A percentile compares a stretch with the other conserved stretches of the same genome.
Evolutionary conservation across 1,140 invertebrate species (phyloP).

Genomic region (Zaprionus nigranus): DNA sequence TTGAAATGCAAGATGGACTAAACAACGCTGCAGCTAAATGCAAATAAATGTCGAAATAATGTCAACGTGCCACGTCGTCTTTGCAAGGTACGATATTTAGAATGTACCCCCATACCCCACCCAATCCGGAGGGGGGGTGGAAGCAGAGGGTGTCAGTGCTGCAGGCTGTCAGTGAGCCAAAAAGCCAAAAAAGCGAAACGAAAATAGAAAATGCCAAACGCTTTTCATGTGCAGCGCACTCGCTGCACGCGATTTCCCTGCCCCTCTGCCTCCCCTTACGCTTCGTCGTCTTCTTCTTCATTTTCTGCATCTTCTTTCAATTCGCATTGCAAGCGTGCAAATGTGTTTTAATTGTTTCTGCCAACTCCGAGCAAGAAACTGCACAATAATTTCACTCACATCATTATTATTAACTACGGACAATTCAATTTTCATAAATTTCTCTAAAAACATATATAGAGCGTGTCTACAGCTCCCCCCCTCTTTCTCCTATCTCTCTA

Average conservation of each 20-base stretch:
- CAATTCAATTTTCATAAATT: slow-evolving; percentile 57
- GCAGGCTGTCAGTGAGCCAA: slow-evolving; percentile 55
- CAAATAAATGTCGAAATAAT: slow-evolving; percentile 79
- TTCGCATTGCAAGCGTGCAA: slow-evolving; percentile 71
- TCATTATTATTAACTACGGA: neutral
- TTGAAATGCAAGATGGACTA: slow-evolving; percentile 78
- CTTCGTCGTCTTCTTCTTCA: neutral
- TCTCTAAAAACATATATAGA: slow-evolving; percentile 52
- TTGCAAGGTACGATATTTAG: slow-evolving; percentile 25
- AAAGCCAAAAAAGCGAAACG: slow-evolving; percentile 68
- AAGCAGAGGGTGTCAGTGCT: neutral
- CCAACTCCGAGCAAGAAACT: slow-evolving; percentile 25
- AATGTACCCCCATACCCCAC: too few relatives aligned
- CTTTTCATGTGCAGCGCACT: slow-evolving; percentile 35
- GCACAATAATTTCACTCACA: slow-evolving; percentile 11
- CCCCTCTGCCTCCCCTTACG: neutral
- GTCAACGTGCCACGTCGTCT: slow-evolving; percentile 52
- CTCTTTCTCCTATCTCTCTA: neutral
- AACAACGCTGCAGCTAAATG: slow-evolving; percentile 48
- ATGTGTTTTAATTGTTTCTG: slow-evolving; percentile 70
- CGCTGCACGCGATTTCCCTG: slow-evolving; percentile 59
- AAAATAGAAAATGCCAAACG: slow-evolving; percentile 73
- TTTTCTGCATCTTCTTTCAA: slow-evolving; percentile 16
- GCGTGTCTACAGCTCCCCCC: slow-evolving; percentile 50
- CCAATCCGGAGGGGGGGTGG: neutral